phyloP scores from a whole-genome alignment of 2,888 invertebrate species.

The Theodoxus fluviatilis region DNA sequence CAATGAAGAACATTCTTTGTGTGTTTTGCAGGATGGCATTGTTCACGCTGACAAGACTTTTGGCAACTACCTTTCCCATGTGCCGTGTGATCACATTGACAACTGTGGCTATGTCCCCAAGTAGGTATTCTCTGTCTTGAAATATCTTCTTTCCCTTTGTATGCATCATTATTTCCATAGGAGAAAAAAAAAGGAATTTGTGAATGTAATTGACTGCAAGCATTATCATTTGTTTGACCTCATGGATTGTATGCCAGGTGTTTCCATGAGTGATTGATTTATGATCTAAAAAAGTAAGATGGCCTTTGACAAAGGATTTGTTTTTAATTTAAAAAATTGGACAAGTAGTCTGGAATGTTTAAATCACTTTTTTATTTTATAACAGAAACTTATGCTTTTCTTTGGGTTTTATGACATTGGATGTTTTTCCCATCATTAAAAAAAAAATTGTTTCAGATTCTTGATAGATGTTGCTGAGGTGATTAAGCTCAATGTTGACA shows the following conservation, averaged over 20 bases:
- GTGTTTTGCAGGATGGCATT: slow-evolving; percentile 33
- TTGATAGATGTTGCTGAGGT: slow-evolving; percentile 56
- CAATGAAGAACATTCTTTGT: background rate
- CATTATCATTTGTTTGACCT: too few species aligned
- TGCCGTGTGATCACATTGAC: slow-evolving; percentile 51
- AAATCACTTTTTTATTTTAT: background rate
- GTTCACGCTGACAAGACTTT: slow-evolving; percentile 41
- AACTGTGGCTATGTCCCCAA: slow-evolving; percentile 62
- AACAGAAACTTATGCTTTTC: background rate
- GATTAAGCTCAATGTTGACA: slow-evolving; percentile 71
- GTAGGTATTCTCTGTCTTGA: slow-evolving; percentile 41
- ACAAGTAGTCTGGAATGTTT: background rate
- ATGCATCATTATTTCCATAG: background rate
- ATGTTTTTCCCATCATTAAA: background rate
- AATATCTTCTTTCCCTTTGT: background rate
- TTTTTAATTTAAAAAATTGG: background rate
- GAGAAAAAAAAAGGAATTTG: too few species aligned
- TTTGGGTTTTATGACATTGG: background rate
- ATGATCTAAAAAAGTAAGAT: background rate
- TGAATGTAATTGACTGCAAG: too few species aligned
- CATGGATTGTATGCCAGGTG: too few species aligned
- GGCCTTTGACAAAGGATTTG: background rate
- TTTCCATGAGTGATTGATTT: background rate
- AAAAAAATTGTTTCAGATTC: slow-evolving; percentile 42
- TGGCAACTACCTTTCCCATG: slow-evolving; percentile 52